Conservation (phyloP, 2,113 vertebrate species). For the Melanocharis versteri region DNA sequence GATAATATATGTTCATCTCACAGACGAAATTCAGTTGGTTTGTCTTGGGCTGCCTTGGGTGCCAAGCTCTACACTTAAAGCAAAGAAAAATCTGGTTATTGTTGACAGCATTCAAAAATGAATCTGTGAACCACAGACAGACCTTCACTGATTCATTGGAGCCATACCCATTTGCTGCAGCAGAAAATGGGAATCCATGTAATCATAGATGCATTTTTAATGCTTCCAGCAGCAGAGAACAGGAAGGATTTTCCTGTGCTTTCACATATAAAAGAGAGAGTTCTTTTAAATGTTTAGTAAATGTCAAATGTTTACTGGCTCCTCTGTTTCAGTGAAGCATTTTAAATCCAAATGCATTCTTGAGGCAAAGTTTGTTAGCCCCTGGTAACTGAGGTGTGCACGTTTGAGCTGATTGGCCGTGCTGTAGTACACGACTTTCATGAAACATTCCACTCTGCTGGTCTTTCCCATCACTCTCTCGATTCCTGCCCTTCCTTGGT, state of each 20-base stretch:
- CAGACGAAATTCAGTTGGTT: background rate
- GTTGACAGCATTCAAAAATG: background rate
- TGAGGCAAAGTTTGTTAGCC: background rate
- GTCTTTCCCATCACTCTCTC: background rate
- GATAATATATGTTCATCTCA: background rate
- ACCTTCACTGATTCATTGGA: background rate
- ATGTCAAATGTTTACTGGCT: background rate
- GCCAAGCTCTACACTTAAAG: background rate
- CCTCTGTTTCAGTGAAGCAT: background rate
- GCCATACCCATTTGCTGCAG: background rate
- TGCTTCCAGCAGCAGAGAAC: background rate
- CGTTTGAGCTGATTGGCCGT: accelerated
- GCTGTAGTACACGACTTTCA: background rate
- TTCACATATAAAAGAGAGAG: background rate
- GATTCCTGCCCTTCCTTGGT: background rate
- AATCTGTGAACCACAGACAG: background rate
- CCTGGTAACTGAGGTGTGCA: background rate
- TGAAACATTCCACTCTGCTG: background rate
- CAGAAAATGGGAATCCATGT: background rate
- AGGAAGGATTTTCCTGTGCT: background rate
- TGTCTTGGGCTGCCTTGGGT: background rate
- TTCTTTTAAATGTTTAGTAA: background rate
- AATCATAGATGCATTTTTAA: background rate
- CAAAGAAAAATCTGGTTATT: background rate
- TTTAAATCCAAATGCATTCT: background rate